Evolutionary conservation across 2,888 invertebrate species (phyloP), one percentile per base, ranked within the genome.

Genomic region (Exephanes ischioxanthus): DNA sequence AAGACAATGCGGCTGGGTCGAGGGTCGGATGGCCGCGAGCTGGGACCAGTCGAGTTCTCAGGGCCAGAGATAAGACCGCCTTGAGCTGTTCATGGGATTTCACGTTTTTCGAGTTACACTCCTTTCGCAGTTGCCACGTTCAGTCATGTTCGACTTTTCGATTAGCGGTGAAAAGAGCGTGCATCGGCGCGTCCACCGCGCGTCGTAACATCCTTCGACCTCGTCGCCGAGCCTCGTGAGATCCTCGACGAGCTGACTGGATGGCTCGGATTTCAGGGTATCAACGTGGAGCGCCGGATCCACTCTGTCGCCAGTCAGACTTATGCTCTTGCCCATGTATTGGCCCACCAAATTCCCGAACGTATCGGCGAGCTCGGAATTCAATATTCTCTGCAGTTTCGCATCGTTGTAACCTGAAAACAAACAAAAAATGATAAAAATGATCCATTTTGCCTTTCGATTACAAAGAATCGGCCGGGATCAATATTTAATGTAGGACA

Each of bases 51-150:
- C 3, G 30, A 30, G 30, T 30, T 77, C 19, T 99, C 94, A 99
- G 95, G 30, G 97, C 96, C 66, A 99, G 94, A 92, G 97, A 97
- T 80, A 99, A 95, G 72, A 98, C 96, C 19, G 96, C 90, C 30
- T 97, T 95, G 1, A 98, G 94, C 90, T 96, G 95, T 30, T 30
- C 30, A 30, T 30, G 30, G 30, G 94, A 93, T 16, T 91, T 87
- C 5, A 63, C 70, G 33, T 93, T 91, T 63, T 95, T 94, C 0
- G 95, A 94, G 11, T 95, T 92, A 14, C 26, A 68, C 37, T 86
- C 76, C 91, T 97, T 97, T 77, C 95, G 96, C 83, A 99, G 95
- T 88, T 97, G 96, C 99, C 99, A 99, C 0, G 99, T 99, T 93
- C 97, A 97, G 89, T 96, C 95, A 3, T 96, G 95, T 91, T 99